phyloP scores from a whole-genome alignment of 2,888 invertebrate genomes.

The Drosophila emarginata region DNA sequence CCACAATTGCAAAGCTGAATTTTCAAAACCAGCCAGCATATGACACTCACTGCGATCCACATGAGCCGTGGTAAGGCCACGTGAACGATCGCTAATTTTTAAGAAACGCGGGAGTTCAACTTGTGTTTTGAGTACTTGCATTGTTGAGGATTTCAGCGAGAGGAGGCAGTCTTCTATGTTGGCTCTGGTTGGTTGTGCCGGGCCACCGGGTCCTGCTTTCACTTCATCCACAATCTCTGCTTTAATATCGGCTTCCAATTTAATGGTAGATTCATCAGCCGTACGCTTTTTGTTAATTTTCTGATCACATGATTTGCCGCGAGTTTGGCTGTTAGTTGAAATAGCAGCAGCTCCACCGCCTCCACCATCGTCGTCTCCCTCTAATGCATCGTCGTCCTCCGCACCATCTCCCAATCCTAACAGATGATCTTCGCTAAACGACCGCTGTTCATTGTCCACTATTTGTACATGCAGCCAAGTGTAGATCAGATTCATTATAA shows the following conservation, averaged over 20 bases:
- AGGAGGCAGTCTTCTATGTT: slow-evolving; percentile 62
- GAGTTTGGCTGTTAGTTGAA: background rate
- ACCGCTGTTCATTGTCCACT: slow-evolving; percentile 81
- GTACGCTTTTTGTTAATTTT: slow-evolving; percentile 52
- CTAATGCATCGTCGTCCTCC: slow-evolving; percentile 54
- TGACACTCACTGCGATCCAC: slow-evolving; percentile 80
- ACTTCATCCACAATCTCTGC: slow-evolving; percentile 48
- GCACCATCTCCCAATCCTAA: slow-evolving; percentile 58
- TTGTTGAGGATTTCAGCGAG: slow-evolving; percentile 52
- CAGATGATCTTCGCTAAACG: slow-evolving; percentile 72
- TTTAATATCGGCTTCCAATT: slow-evolving; percentile 64
- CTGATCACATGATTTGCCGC: slow-evolving; percentile 31
- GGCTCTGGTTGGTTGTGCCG: slow-evolving; percentile 27
- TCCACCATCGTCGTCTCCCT: slow-evolving; percentile 6
- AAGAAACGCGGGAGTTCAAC: slow-evolving; percentile 69
- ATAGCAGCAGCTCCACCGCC: background rate
- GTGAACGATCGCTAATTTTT: slow-evolving; percentile 63
- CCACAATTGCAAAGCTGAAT: slow-evolving; percentile 81
- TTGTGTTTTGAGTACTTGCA: slow-evolving; percentile 66
- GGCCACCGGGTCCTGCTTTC: slow-evolving; percentile 10
- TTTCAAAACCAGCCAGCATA: slow-evolving; percentile 80
- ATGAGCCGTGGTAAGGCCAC: slow-evolving; percentile 74
- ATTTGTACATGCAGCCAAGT: slow-evolving; percentile 86
- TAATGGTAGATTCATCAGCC: slow-evolving; percentile 59
- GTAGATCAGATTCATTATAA: slow-evolving; percentile 87